phyloP scores from a whole-genome alignment of 2,113 vertebrate species.

The Columbina picui region DNA sequence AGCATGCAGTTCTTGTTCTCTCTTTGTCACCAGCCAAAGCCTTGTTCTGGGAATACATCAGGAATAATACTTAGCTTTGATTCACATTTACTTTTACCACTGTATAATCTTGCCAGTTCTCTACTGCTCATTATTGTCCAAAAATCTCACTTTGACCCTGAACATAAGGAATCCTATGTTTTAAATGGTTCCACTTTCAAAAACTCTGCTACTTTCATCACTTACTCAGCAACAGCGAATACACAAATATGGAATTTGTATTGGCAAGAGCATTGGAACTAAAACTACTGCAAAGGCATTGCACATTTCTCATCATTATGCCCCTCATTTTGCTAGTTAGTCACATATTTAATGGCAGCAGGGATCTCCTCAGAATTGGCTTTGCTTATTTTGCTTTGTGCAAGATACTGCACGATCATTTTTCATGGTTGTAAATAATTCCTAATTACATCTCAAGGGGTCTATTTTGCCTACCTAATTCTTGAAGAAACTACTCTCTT shows the following conservation, averaged over 20 bases:
- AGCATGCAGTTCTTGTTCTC: background rate
- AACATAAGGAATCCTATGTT: background rate
- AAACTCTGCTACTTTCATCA: background rate
- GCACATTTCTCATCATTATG: slow-evolving; percentile 43
- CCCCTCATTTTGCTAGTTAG: slow-evolving; percentile 63
- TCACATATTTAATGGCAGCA: slow-evolving; percentile 66
- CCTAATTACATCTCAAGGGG: slow-evolving; percentile 68
- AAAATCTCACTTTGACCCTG: background rate
- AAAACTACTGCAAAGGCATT: background rate
- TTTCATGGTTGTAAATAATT: slow-evolving; percentile 64
- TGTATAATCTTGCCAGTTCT: background rate
- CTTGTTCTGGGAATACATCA: background rate
- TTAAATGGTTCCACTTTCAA: background rate
- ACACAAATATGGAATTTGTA: background rate
- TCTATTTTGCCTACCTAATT: slow-evolving; percentile 60
- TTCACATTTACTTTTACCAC: background rate
- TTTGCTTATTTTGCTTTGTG: slow-evolving; percentile 70
- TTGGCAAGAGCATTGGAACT: background rate
- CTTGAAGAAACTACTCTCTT: slow-evolving; percentile 33
- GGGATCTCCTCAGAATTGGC: slow-evolving; percentile 50
- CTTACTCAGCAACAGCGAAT: background rate
- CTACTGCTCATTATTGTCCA: background rate
- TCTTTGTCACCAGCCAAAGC: background rate
- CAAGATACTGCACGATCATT: slow-evolving; percentile 59
- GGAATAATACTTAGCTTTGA: background rate